Conservation (phyloP, 2,888 invertebrate species). For the Rotaria magnacalcarata region DNA sequence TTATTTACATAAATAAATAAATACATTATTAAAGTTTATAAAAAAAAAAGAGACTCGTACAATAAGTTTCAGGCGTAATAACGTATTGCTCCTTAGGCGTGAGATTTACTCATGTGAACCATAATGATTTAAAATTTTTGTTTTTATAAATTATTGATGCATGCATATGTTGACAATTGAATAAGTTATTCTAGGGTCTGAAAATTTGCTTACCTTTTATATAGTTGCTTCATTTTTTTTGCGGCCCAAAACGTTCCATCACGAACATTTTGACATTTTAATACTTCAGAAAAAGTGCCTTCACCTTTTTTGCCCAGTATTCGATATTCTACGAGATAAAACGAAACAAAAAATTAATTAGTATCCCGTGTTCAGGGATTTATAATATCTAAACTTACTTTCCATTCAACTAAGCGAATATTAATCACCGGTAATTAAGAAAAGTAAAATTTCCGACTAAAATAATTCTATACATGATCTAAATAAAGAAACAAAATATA, state of each 20-base stretch:
- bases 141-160: too few species aligned
- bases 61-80: too few species aligned
- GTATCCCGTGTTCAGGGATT: background rate
- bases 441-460: background rate
- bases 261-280: slow-evolving; percentile 66
- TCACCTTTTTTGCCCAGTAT: slow-evolving; percentile 68
- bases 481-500: background rate
- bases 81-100: too few species aligned
- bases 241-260: slow-evolving; percentile 65
- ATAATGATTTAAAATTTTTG: too few species aligned
- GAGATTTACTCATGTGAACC: too few species aligned
- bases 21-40: too few species aligned
- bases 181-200: too few species aligned
- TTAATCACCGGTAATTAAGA: background rate
- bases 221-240: slow-evolving; percentile 66
- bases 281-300: slow-evolving; percentile 69
- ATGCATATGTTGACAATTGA: too few species aligned
- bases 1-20: too few species aligned
- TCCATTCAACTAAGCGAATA: background rate
- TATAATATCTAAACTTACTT: background rate
- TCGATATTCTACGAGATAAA: slow-evolving; percentile 63
- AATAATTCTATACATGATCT: background rate
- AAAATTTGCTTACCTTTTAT: slow-evolving; percentile 61
- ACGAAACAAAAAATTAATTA: too few species aligned
- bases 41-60: too few species aligned